A percentile compares a stretch with the other conserved stretches of the same genome.
phyloP scores from a whole-genome alignment of 2,888 invertebrate species.

The Erebia palarica region DNA sequence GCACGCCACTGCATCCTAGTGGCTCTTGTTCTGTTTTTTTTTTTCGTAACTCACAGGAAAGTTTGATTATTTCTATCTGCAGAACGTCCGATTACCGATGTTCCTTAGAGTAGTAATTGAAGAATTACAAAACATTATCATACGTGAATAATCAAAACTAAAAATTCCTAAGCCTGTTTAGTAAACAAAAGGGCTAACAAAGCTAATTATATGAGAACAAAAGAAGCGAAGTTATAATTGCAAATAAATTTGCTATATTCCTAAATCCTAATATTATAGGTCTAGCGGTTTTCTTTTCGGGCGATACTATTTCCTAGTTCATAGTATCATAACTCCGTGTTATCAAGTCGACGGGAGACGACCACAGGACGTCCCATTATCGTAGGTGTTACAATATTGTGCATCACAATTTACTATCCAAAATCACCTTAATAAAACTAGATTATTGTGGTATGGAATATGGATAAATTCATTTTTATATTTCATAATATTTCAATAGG shows the following conservation, averaged over 20 bases:
- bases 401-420: conserved; percentile 21
- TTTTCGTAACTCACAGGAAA: neutral
- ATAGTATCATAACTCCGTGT: conserved; percentile 25
- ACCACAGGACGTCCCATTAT: conserved; percentile 55
- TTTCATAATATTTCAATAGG: conserved; percentile 4
- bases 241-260: too few species aligned
- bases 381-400: conserved; percentile 46
- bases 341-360: conserved; percentile 52
- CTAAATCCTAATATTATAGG: neutral
- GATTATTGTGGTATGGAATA: conserved; percentile 3
- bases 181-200: too few species aligned
- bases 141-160: too few species aligned
- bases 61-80: conserved; percentile 8
- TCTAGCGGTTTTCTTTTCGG: neutral
- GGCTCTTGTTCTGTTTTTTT: conserved; percentile 13
- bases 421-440: conserved; percentile 26
- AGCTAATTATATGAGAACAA: too few species aligned
- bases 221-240: too few species aligned
- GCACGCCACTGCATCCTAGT: too few species aligned
- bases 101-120: neutral
- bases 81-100: neutral
- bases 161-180: too few species aligned
- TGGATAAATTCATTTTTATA: neutral
- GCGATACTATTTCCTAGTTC: neutral
- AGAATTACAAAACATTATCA: too few species aligned